Percentiles rank a stretch among this genome's conserved stretches.
Conservation (phyloP, 2,113 vertebrate genomes). For the Solea solea region DNA sequence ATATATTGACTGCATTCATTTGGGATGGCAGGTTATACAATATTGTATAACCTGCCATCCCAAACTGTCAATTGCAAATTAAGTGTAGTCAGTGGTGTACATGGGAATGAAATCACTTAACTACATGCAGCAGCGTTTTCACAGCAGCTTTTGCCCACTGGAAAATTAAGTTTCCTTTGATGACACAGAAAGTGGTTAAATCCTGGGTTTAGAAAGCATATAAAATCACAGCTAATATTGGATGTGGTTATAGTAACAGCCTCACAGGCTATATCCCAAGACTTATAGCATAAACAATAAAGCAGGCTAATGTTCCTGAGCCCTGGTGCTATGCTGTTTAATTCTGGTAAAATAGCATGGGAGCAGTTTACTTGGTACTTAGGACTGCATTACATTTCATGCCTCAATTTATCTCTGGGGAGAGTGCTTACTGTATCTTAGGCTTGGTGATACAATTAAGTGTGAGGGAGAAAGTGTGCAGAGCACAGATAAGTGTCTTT, state of each 20-base stretch:
- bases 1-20: conserved; percentile 3
- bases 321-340: conserved; percentile 19
- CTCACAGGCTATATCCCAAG: conserved; percentile 8
- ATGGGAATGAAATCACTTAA: neutral
- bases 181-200: conserved; percentile 22
- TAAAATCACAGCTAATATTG: conserved; percentile 28
- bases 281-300: conserved; percentile 39
- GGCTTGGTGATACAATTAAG: conserved; percentile 40
- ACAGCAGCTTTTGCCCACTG: conserved; percentile 8
- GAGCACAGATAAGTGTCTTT: conserved; percentile 40
- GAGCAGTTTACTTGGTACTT: conserved; percentile 47
- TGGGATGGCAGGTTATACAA: neutral
- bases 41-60: no score
- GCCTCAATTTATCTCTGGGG: conserved; percentile 50
- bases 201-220: conserved; percentile 3
- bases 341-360: conserved; percentile 34
- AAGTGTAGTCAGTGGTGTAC: neutral
- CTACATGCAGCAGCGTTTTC: neutral
- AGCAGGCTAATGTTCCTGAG: conserved; percentile 6
- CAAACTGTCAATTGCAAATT: neutral
- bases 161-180: conserved; percentile 1
- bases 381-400: conserved; percentile 46
- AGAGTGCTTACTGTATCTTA: conserved; percentile 14
- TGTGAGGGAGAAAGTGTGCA: conserved; percentile 29
- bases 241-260: neutral